Conservation (phyloP, 2,888 invertebrate genomes). For the Agapostemon virescens region DNA sequence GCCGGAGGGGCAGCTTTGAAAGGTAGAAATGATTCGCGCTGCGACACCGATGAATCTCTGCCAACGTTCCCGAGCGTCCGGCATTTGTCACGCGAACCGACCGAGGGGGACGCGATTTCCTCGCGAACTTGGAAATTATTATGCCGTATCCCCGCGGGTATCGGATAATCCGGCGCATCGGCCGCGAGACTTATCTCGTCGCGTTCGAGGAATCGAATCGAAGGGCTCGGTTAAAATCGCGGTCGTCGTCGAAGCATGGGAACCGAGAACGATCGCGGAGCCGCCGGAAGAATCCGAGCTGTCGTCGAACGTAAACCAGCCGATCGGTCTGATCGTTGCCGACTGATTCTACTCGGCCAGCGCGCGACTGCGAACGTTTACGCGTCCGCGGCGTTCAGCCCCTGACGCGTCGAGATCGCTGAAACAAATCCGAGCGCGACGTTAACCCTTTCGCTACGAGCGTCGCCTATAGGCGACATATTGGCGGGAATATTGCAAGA, state of each 20-base stretch:
- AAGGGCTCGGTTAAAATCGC: neutral
- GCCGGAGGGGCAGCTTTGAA: constrained; percentile 21
- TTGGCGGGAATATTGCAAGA: too few relatives aligned
- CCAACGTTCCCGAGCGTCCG: neutral
- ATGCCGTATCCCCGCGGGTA: neutral
- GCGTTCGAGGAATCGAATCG: neutral
- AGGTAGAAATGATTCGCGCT: constrained; percentile 40
- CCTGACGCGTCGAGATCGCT: neutral
- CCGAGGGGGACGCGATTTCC: neutral
- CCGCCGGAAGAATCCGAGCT: neutral
- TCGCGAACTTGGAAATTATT: neutral
- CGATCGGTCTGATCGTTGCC: constrained; percentile 8
- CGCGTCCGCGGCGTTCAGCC: neutral
- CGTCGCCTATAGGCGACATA: too few relatives aligned
- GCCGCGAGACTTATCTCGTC: neutral
- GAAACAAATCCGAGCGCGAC: neutral
- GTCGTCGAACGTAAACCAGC: neutral
- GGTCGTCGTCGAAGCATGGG: neutral
- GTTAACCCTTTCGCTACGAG: too few relatives aligned
- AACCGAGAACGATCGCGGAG: neutral
- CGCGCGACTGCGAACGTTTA: neutral
- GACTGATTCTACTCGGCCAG: neutral
- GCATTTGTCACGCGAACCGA: constrained; percentile 14
- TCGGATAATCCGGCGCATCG: neutral
- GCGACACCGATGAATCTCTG: constrained; percentile 12